phyloP scores from a whole-genome alignment of 64 coral and sea anemone genomes.

The Montipora sp. region DNA sequence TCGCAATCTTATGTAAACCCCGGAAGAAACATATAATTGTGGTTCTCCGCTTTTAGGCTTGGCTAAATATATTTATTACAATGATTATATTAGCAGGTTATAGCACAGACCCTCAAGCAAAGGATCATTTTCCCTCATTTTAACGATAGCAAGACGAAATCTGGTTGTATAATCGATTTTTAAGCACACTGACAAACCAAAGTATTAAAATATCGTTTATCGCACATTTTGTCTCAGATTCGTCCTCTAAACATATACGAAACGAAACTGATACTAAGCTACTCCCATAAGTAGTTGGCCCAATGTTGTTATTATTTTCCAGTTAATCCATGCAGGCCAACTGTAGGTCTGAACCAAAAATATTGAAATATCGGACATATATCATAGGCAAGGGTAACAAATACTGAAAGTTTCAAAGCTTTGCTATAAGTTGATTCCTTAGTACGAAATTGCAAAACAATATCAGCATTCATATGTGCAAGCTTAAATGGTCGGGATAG shows the following conservation, averaged over 20 bases:
- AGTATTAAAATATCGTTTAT: background rate
- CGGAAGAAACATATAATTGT: background rate
- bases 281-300: too few relatives aligned
- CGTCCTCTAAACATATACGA: too few relatives aligned
- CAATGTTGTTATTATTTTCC: too few relatives aligned
- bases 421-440: background rate
- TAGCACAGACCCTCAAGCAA: background rate
- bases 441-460: background rate
- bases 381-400: background rate
- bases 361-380: background rate
- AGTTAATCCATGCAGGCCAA: too few relatives aligned
- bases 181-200: background rate
- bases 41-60: background rate
- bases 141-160: background rate
- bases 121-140: background rate
- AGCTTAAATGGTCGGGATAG: background rate
- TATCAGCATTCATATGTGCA: background rate
- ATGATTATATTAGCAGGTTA: background rate
- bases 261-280: too few relatives aligned
- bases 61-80: background rate
- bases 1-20: background rate
- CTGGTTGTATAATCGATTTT: background rate
- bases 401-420: background rate
- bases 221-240: background rate
- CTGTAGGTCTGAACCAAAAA: too few relatives aligned